phyloP scores from a whole-genome alignment of 2,888 invertebrate species.

The Protonemura montana region DNA sequence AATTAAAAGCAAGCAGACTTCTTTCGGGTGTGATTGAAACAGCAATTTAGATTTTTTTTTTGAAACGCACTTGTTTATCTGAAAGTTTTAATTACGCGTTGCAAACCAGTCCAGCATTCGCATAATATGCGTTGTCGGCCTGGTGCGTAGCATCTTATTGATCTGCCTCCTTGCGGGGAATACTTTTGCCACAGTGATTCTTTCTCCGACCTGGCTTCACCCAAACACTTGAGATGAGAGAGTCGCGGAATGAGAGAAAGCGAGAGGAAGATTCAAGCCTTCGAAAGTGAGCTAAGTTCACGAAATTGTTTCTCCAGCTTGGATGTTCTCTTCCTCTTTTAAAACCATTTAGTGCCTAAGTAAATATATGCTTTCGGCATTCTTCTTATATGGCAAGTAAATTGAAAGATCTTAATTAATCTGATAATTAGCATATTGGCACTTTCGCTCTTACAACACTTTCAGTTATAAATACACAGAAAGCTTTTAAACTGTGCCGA shows the following conservation, averaged over 20 bases:
- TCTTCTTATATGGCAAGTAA: neutral
- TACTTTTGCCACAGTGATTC: slow-evolving; percentile 4
- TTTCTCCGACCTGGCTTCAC: slow-evolving; percentile 4
- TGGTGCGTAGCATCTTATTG: neutral
- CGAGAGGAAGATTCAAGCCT: neutral
- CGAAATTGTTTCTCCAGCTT: neutral
- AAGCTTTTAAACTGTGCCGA: neutral
- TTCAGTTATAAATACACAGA: neutral
- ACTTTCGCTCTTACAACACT: neutral
- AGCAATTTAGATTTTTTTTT: neutral
- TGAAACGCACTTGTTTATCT: neutral
- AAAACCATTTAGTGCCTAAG: neutral
- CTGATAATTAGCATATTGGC: slow-evolving; percentile 1
- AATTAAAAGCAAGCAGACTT: neutral
- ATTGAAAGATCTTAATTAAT: slow-evolving; percentile 4
- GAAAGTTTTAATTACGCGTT: neutral
- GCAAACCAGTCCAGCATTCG: neutral
- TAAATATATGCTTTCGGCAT: neutral
- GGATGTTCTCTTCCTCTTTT: neutral
- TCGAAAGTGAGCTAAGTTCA: neutral
- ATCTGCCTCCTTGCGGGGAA: slow-evolving; percentile 7
- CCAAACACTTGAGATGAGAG: neutral
- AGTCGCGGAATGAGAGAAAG: neutral
- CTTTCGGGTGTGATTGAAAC: neutral
- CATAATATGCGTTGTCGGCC: neutral